phyloP scores from a whole-genome alignment of 2,888 invertebrate species.

The Lutraria lutraria region DNA sequence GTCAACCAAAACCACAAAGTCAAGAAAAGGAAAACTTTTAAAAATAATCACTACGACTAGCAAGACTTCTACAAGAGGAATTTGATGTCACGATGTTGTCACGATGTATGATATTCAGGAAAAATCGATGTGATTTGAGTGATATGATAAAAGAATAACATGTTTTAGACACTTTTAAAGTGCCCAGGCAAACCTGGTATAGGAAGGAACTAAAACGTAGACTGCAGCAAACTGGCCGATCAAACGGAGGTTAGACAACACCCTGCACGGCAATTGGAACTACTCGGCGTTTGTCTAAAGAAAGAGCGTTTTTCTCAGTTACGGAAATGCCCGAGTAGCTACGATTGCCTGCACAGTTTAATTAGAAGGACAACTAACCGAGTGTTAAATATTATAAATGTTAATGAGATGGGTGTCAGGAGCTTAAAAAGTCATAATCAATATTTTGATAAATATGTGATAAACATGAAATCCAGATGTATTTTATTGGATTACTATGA shows the following conservation, averaged over 20 bases:
- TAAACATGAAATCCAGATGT: neutral
- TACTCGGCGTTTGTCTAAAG: too few species aligned
- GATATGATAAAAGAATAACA: neutral
- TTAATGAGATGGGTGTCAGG: neutral
- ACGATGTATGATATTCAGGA: neutral
- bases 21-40: neutral
- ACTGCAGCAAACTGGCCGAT: neutral
- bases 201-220: neutral
- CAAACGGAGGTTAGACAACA: neutral
- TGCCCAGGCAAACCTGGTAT: neutral
- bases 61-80: neutral
- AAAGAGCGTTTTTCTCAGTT: too few species aligned
- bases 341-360: neutral
- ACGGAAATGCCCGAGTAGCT: too few species aligned
- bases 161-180: neutral
- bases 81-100: neutral
- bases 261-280: too few species aligned
- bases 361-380: neutral
- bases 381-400: neutral
- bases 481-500: neutral
- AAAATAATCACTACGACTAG: neutral
- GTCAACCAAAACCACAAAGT: neutral
- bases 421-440: neutral
- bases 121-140: neutral
- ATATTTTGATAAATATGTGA: neutral